Evolutionary conservation across 1,140 invertebrate species (phyloP).

Genomic region (Diabrotica virgifera): DNA sequence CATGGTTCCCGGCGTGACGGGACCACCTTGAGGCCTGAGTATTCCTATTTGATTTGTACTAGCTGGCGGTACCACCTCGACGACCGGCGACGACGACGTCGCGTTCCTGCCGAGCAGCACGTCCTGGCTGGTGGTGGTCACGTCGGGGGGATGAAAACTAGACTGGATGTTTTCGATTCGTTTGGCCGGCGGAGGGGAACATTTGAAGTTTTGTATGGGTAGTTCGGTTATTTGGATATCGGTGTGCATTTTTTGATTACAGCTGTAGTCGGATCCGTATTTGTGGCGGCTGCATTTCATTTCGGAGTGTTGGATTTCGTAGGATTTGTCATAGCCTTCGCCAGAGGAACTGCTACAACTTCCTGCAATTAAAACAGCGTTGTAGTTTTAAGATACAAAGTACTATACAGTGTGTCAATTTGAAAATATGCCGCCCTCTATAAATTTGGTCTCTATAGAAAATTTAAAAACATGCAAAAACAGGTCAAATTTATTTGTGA

Average conservation of each 20-base stretch:
- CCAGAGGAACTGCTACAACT: slow-evolving; percentile 58
- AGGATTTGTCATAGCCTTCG: slow-evolving; percentile 57
- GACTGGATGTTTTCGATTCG: slow-evolving; percentile 52
- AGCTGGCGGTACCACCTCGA: slow-evolving; percentile 15
- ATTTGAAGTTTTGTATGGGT: slow-evolving; percentile 64
- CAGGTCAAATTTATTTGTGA: too few species aligned
- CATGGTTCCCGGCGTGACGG: slow-evolving; percentile 61
- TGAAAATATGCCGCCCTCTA: too few species aligned
- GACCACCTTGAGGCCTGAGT: slow-evolving; percentile 54
- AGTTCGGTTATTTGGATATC: slow-evolving; percentile 67
- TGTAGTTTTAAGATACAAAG: too few species aligned
- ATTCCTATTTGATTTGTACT: slow-evolving; percentile 56
- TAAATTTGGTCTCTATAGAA: too few species aligned
- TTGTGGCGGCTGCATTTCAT: slow-evolving; percentile 43
- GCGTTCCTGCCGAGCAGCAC: slow-evolving; percentile 43
- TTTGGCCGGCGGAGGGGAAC: slow-evolving; percentile 57
- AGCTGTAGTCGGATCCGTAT: slow-evolving; percentile 61
- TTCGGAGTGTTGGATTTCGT: slow-evolving; percentile 51
- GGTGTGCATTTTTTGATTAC: slow-evolving; percentile 59
- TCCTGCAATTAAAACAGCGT: slow-evolving; percentile 43
- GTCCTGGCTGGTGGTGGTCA: slow-evolving; percentile 45
- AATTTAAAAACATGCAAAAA: too few species aligned
- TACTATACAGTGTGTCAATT: too few species aligned
- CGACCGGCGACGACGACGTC: slow-evolving; percentile 46
- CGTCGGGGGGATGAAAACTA: slow-evolving; percentile 53